Evolutionary conservation across 2,113 vertebrate species (phyloP).

Genomic region (Eretmodus cyanostictus): DNA sequence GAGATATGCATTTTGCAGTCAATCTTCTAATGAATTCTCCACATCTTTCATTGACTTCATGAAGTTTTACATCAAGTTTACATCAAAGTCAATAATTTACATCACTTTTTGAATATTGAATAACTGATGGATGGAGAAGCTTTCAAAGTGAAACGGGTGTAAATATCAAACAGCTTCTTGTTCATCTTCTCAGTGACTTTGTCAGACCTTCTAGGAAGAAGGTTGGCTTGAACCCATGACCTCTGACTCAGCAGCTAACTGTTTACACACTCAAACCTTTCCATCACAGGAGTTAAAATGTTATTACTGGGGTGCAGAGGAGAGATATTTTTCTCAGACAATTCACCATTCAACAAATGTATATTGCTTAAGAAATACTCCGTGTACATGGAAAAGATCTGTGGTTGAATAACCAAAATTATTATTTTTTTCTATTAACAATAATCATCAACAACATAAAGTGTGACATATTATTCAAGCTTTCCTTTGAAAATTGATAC

Average conservation of each 20-base stretch:
- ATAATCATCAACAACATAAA: too few species aligned
- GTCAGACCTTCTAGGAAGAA: not conserved
- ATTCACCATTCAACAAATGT: too few species aligned
- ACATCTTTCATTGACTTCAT: not conserved
- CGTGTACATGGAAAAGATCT: accelerated
- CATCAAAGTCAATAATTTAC: not conserved
- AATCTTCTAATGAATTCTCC: not conserved
- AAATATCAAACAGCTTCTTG: not conserved
- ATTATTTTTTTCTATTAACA: too few species aligned
- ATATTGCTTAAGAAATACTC: too few species aligned
- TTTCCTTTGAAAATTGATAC: too few species aligned
- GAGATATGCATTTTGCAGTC: accelerated
- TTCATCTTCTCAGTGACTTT: accelerated
- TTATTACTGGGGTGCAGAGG: not conserved
- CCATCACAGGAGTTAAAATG: not conserved
- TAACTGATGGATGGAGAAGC: accelerated
- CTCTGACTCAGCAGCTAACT: not conserved
- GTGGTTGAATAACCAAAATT: too few species aligned
- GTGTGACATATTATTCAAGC: too few species aligned
- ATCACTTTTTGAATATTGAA: not conserved
- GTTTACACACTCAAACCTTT: not conserved
- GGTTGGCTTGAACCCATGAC: accelerated
- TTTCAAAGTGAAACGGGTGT: accelerated
- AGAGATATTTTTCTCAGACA: too few species aligned
- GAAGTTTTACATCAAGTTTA: not conserved